These are phyloP conservation scores for Rhynchophorus ferrugineus DNA, from an alignment of 1,140 invertebrate species.

Conservation along the genomic window DNA sequence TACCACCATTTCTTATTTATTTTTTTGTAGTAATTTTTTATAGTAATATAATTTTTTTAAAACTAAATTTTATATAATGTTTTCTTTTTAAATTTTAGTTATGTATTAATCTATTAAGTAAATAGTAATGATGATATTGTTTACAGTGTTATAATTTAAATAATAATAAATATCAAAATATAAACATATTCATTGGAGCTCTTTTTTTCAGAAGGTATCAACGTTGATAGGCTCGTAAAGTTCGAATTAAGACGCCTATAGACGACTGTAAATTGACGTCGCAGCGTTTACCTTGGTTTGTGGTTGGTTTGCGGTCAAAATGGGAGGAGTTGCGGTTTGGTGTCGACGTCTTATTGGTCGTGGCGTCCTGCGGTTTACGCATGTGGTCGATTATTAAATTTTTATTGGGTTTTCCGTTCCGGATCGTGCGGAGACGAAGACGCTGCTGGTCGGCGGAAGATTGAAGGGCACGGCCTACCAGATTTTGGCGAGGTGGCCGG, in stretches of 20 bases:
- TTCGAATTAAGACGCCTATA: slow-evolving; percentile 33
- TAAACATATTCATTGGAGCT: no score
- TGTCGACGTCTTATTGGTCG: slow-evolving; percentile 38
- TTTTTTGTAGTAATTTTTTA: background rate
- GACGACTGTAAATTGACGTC: slow-evolving; percentile 35
- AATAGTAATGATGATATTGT: background rate
- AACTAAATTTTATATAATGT: background rate
- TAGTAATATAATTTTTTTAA: background rate
- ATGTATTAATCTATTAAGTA: background rate
- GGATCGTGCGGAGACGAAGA: background rate
- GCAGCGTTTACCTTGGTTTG: slow-evolving; percentile 41
- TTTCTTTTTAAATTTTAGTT: no score
- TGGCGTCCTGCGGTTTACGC: slow-evolving; percentile 42
- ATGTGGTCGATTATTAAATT: slow-evolving; percentile 42
- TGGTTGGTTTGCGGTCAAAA: slow-evolving; percentile 47
- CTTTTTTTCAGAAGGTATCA: no score
- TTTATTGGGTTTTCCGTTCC: slow-evolving; percentile 38
- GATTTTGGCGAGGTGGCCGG: no score
- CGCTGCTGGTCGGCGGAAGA: no score
- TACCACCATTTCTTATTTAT: slow-evolving; percentile 5
- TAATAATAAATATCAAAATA: background rate
- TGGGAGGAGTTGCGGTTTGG: slow-evolving; percentile 41
- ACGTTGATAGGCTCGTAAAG: slow-evolving; percentile 19
- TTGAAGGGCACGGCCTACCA: background rate
- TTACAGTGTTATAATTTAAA: background rate